Conservation (phyloP, 1,140 invertebrate species). For the Drosophila carrolli region DNA sequence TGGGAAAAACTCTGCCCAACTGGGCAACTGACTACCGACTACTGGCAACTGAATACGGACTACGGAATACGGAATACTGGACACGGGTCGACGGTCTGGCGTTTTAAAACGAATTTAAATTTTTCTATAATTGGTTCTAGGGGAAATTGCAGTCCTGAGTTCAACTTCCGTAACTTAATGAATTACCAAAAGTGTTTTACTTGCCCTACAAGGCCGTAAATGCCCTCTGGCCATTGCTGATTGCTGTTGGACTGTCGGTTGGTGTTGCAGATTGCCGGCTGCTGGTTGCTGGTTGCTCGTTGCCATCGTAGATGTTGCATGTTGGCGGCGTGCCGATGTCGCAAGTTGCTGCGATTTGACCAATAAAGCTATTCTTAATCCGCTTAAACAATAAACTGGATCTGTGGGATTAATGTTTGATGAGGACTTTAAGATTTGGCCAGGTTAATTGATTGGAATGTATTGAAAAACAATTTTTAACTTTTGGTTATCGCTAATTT, state of each 20-base stretch:
- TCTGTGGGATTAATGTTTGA: background rate
- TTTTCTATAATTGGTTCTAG: constrained; percentile 85
- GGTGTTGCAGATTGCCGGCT: constrained; percentile 2
- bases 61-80: constrained; percentile 35
- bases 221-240: constrained; percentile 63
- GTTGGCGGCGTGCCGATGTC: background rate
- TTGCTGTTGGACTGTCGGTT: constrained; percentile 5
- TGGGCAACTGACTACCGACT: constrained; percentile 16
- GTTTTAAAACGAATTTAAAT: constrained; percentile 84
- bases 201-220: constrained; percentile 64
- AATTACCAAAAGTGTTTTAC: constrained; percentile 84
- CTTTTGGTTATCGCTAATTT: no score
- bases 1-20: constrained; percentile 21
- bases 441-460: no score
- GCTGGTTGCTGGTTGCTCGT: background rate
- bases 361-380: constrained; percentile 6
- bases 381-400: background rate
- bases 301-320: constrained; percentile 4
- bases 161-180: constrained; percentile 85
- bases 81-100: constrained; percentile 57
- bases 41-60: background rate
- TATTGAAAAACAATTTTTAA: no score
- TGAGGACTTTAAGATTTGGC: background rate
- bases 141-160: constrained; percentile 85
- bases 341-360: constrained; percentile 15